Conservation (phyloP, 2,113 vertebrate genomes). For the Suncus etruscus region DNA sequence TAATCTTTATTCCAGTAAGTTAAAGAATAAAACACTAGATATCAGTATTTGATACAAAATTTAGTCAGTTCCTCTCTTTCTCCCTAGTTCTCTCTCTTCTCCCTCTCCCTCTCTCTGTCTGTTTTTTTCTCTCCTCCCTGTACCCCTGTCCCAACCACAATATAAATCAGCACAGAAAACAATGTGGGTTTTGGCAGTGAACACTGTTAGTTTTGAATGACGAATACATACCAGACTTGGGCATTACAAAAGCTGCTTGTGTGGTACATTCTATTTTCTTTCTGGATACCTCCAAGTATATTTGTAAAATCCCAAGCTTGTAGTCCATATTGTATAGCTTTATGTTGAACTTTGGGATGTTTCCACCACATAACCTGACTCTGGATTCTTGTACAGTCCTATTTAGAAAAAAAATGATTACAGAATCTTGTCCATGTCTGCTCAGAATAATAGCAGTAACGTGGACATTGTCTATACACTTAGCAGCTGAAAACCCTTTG, state of each 20-base stretch:
- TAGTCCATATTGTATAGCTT: constrained; percentile 53
- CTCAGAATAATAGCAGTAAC: constrained; percentile 30
- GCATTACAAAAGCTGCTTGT: constrained; percentile 87
- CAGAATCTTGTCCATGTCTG: not conserved
- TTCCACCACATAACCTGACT: constrained; percentile 59
- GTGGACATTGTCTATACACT: not conserved
- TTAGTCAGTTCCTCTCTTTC: constrained; percentile 48
- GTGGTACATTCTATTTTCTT: constrained; percentile 82
- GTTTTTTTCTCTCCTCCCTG: constrained; percentile 42
- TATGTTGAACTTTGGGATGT: constrained; percentile 67
- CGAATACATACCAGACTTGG: constrained; percentile 83
- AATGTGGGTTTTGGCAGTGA: constrained; percentile 86
- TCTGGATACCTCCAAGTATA: constrained; percentile 72
- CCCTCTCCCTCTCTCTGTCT: constrained; percentile 46
- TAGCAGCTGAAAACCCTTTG: not conserved
- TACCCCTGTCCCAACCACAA: constrained; percentile 79
- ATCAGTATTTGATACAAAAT: constrained; percentile 77
- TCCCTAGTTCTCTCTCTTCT: no score
- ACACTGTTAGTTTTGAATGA: constrained; percentile 85
- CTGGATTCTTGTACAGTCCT: not conserved
- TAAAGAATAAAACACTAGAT: constrained; percentile 70
- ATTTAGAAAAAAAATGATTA: not conserved
- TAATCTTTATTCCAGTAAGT: constrained; percentile 41
- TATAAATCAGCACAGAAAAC: constrained; percentile 87
- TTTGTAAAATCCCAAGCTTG: constrained; percentile 63